These are phyloP conservation scores for Penaeus vannamei DNA, from an alignment of 1,140 invertebrate species.

Conservation along the genomic window DNA sequence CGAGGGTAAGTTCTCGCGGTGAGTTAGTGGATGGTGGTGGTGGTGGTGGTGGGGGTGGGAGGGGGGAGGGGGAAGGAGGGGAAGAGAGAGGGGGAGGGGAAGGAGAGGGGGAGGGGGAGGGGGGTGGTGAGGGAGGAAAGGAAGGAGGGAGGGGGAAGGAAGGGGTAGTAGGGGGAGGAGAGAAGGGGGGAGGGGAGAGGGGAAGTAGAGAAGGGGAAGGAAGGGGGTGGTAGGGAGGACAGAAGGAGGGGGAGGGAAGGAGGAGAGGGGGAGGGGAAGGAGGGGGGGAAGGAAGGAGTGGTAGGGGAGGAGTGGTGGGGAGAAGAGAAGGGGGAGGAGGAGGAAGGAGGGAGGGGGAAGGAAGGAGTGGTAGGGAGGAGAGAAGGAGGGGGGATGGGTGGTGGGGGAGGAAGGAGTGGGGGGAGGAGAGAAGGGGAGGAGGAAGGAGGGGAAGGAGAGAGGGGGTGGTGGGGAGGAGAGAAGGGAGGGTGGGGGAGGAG, in stretches of 20 bases:
- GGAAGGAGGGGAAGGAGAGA: not conserved
- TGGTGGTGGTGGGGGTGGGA: not conserved
- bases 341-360: not conserved
- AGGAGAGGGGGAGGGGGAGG: not conserved
- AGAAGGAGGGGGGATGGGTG: not conserved
- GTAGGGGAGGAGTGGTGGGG: slow-evolving; percentile 1
- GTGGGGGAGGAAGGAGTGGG: not conserved
- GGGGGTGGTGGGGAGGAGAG: not conserved
- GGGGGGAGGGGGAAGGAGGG: not conserved
- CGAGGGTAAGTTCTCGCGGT: no score
- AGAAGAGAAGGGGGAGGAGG: slow-evolving; percentile 8
- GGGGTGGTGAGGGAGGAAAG: not conserved
- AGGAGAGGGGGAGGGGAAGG: not conserved
- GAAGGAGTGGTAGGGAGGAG: not conserved
- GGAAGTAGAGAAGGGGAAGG: not conserved
- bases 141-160: not conserved
- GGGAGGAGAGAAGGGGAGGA: not conserved
- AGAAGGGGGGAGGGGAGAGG: no score
- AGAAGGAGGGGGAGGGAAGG: no score
- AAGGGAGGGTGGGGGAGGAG: not conserved
- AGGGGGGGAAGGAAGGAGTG: not conserved
- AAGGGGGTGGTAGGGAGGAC: not conserved
- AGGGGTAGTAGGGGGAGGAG: not conserved
- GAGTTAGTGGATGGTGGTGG: no score
- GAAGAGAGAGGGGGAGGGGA: no score